Evolutionary conservation across 2,113 vertebrate genomes (phyloP), one percentile per base, ranked within the genome.

Genomic region (Rhinoderma darwinii): DNA sequence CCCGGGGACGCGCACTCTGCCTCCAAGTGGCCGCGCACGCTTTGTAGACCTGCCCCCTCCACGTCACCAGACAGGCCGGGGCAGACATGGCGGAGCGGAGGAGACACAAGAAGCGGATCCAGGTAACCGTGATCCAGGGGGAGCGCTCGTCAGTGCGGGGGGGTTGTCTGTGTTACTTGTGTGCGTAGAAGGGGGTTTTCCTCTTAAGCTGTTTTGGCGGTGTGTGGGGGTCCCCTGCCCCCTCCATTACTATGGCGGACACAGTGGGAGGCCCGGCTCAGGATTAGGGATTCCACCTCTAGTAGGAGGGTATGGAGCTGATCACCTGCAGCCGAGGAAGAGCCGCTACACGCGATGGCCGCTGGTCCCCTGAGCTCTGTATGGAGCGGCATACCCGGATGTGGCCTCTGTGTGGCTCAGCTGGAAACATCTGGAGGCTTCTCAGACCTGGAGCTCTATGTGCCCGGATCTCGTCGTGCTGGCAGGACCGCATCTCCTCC

Each of bases 61-160:
- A 95, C 95, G 94, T 95, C 94, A 95, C 89, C 92, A 91, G 86
- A 93, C 93, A 93, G 94, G 94, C 91, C 93, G 93, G 93, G 93
- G 95, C 95, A 97, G 68, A 97, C 95, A 98, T 99, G 98, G 98
- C 97, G 96, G 97, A 99, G 90, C 97, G 98, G 94, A 97, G 96
- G 95, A 95, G 95, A 91, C 97, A 98, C 89, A 98, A 98, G 96
- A 98, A 98, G 91, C 96, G 97, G 92, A 94, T 97, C 89, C 98
- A 98, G 97, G 98, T 99, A 96, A 22, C 51, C 37, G 7, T 59
- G 22, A 59, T 73, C 5, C 11, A 8, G 50, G 6, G 35, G 15
- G 25, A 30, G 10, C 0, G 1, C n/a, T 41, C 1, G 5, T 7
- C 0, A 18, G 10, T 63, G 18, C 59, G 15, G 27, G 35, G n/a